Evolutionary conservation across 2,888 invertebrate species (phyloP).

Genomic region (Dascillus cervinus): DNA sequence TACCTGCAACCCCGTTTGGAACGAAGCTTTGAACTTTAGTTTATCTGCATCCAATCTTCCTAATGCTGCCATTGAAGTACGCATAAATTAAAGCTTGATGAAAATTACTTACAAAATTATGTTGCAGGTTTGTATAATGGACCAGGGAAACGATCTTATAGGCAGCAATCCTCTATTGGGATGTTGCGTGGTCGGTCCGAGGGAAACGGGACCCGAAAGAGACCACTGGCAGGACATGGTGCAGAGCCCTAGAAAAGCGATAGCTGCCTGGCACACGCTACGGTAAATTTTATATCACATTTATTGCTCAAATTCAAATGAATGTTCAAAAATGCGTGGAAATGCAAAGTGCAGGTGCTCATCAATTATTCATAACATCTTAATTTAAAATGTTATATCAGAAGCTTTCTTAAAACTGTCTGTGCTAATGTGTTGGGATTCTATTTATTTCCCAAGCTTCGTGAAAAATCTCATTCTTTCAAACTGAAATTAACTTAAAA

Average conservation of each 20-base stretch:
- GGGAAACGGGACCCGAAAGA: conserved; percentile 59
- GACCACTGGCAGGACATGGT: conserved; percentile 88
- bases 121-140: conserved; percentile 49
- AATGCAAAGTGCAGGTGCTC: too few species aligned
- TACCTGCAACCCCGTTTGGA: conserved; percentile 81
- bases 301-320: conserved; percentile 21
- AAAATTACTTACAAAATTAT: too few species aligned
- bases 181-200: conserved; percentile 66
- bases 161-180: conserved; percentile 58
- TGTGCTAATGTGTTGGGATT: too few species aligned
- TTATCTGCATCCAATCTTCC: conserved; percentile 67
- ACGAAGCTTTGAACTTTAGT: conserved; percentile 84
- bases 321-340: too few species aligned
- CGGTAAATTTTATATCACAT: too few species aligned
- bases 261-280: conserved; percentile 86
- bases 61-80: conserved; percentile 76
- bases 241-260: conserved; percentile 76
- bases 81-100: conserved; percentile 9
- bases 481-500: too few species aligned
- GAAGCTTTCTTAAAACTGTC: too few species aligned
- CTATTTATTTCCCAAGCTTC: too few species aligned
- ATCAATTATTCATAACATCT: too few species aligned
- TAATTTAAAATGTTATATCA: too few species aligned
- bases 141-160: conserved; percentile 55
- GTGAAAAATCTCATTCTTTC: too few species aligned